Conservation (phyloP, 2,797 vertebrate genomes). For the Fringilla coelebs region DNA sequence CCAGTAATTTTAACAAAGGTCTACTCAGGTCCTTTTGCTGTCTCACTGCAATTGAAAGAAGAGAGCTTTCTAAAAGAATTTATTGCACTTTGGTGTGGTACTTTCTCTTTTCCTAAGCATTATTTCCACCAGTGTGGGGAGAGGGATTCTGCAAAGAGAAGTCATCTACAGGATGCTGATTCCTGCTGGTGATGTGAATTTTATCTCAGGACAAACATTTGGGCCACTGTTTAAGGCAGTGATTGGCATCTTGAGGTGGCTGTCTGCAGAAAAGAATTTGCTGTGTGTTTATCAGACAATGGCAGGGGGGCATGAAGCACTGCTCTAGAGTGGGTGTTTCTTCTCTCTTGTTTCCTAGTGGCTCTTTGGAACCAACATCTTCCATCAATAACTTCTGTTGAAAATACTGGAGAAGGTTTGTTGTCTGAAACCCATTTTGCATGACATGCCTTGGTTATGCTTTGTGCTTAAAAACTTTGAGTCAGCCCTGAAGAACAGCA, state of each 20-base stretch:
- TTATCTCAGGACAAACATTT: not conserved
- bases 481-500: not conserved
- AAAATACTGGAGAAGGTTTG: not conserved
- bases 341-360: not conserved
- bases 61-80: not conserved
- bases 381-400: not conserved
- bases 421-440: not conserved
- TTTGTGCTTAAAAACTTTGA: constrained; percentile 5
- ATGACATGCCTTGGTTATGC: not conserved
- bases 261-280: not conserved
- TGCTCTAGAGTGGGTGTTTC: not conserved
- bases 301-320: not conserved
- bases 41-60: not conserved
- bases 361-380: not conserved
- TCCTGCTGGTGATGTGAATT: not conserved
- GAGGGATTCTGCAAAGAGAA: not conserved
- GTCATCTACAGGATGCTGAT: not conserved
- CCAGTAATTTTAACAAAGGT: not conserved
- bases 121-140: not conserved
- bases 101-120: not conserved
- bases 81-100: not conserved
- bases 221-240: not conserved
- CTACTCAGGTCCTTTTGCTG: not conserved
- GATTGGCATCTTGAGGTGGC: not conserved
- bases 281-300: not conserved